A percentile compares a stretch with the other conserved stretches of the same genome.
Conservation (phyloP, 2,888 invertebrate species). For the Coremacera marginata region DNA sequence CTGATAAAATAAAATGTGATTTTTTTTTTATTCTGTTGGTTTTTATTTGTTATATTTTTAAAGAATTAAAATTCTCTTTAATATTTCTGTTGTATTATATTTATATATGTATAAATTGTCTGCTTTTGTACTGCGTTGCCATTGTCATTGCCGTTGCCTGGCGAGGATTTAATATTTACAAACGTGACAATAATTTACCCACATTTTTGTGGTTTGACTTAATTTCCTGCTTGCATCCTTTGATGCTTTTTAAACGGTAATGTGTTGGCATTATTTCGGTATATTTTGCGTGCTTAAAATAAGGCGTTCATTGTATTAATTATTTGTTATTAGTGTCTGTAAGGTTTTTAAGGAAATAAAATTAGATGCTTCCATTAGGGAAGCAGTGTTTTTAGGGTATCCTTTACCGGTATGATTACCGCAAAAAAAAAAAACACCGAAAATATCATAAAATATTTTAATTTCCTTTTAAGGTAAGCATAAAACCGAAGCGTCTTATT, state of each 20-base stretch:
- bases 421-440: too few relatives aligned
- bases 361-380: too few relatives aligned
- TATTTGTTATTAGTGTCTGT: slow-evolving; percentile 5
- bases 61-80: too few relatives aligned
- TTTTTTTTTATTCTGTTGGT: too few relatives aligned
- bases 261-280: neutral
- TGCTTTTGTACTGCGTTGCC: neutral
- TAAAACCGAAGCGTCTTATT: too few relatives aligned
- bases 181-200: slow-evolving; percentile 5
- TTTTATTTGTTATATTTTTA: too few relatives aligned
- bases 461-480: too few relatives aligned
- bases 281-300: neutral
- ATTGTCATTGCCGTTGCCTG: neutral
- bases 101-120: neutral
- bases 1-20: too few relatives aligned
- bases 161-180: neutral
- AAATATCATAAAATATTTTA: too few relatives aligned
- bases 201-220: slow-evolving; percentile 9
- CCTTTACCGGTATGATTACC: too few relatives aligned
- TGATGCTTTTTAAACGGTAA: neutral
- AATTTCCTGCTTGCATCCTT: slow-evolving; percentile 8
- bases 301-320: neutral
- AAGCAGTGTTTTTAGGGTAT: too few relatives aligned
- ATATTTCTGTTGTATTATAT: too few relatives aligned
- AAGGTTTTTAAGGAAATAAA: neutral